Percentiles rank a stretch among this genome's conserved stretches.
Conservation (phyloP, 2,888 invertebrate genomes). For the Synanthedon myopaeformis region DNA sequence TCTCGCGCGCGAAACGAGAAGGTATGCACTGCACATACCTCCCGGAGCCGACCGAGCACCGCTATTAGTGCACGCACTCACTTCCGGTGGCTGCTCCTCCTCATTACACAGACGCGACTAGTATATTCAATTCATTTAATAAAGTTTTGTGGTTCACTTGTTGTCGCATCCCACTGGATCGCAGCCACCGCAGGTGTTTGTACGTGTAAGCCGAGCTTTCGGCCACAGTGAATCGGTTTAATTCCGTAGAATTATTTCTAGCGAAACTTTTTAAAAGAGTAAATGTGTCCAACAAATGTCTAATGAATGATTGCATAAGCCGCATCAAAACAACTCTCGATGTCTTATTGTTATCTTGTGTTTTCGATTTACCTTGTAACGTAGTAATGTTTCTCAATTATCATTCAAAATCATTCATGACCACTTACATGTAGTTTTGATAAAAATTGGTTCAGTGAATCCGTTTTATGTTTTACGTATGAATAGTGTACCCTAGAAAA, state of each 20-base stretch:
- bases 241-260: too few species aligned
- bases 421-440: too few species aligned
- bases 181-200: conserved; percentile 23
- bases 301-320: too few species aligned
- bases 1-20: conserved; percentile 68
- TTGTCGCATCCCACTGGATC: conserved; percentile 9
- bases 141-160: conserved; percentile 1
- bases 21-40: conserved; percentile 44
- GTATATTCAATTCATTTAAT: conserved; percentile 1
- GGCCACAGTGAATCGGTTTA: conserved; percentile 1
- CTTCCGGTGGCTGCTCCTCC: conserved; percentile 49
- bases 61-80: conserved; percentile 31
- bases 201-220: conserved; percentile 9
- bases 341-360: too few species aligned
- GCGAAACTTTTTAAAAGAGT: too few species aligned
- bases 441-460: too few species aligned
- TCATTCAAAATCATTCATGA: too few species aligned
- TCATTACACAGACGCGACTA: neutral
- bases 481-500: conserved; percentile 22
- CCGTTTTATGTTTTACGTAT: neutral
- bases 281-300: too few species aligned
- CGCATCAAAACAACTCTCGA: too few species aligned
- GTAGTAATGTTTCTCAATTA: too few species aligned
- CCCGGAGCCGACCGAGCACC: conserved; percentile 19
- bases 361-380: too few species aligned